A percentile compares a stretch with the other conserved stretches of the same genome.
Evolutionary conservation across 2,888 invertebrate species (phyloP).

Genomic region (Volucella inflata): DNA sequence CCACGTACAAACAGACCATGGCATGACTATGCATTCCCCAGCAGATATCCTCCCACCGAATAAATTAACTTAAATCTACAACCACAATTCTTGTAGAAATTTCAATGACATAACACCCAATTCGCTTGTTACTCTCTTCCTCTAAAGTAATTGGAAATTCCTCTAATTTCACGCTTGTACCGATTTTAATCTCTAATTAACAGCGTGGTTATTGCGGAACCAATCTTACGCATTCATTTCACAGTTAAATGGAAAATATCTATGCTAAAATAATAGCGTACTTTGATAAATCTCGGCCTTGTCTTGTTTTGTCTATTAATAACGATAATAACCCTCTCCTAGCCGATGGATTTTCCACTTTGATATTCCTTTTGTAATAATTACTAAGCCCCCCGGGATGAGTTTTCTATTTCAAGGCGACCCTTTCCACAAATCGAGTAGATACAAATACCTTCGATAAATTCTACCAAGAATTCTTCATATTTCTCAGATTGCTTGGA

Average conservation of each 20-base stretch:
- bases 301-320: conserved; percentile 14
- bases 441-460: no score
- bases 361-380: conserved; percentile 12
- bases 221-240: conserved; percentile 42
- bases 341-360: conserved; percentile 39
- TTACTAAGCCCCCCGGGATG: neutral
- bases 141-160: neutral
- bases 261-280: conserved; percentile 12
- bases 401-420: neutral
- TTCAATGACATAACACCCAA: neutral
- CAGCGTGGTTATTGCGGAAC: conserved; percentile 7
- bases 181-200: conserved; percentile 20
- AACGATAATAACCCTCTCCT: conserved; percentile 3
- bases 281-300: conserved; percentile 38
- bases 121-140: neutral
- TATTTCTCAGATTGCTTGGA: no score
- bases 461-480: no score
- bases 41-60: no score
- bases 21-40: no score
- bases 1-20: no score
- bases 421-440: neutral
- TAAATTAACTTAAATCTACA: no score
- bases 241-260: conserved; percentile 28
- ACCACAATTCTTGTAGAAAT: neutral
- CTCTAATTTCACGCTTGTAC: conserved; percentile 31